phyloP scores from a whole-genome alignment of 1,140 invertebrate genomes.

The Nasonia longicornis region DNA sequence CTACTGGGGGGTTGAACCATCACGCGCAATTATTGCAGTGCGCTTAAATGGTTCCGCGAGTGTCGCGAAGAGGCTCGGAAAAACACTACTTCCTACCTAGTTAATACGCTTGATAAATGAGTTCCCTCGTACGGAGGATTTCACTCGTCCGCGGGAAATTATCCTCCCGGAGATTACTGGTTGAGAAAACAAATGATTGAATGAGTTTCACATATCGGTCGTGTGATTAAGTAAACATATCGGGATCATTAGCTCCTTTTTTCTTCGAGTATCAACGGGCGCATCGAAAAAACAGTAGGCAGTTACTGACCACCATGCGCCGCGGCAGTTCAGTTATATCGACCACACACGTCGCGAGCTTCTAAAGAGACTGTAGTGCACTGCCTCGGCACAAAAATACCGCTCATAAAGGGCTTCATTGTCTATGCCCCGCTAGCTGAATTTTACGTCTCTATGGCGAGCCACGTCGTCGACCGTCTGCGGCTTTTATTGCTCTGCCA shows the following conservation, averaged over 20 bases:
- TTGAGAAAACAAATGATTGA: conserved; percentile 2
- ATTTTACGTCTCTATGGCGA: not conserved
- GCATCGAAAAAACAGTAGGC: not conserved
- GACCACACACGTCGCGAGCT: not conserved
- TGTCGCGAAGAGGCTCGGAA: too few species aligned
- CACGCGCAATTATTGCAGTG: conserved; percentile 11
- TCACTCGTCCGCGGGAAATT: not conserved
- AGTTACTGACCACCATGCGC: not conserved
- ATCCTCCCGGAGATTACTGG: not conserved
- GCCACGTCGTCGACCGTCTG: not conserved
- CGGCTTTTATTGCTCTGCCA: not conserved
- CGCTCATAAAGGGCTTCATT: not conserved
- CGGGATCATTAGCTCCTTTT: not conserved
- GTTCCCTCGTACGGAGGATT: not conserved
- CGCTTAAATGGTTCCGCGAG: not conserved
- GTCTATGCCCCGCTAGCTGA: not conserved
- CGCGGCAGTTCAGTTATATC: not conserved
- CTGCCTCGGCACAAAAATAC: not conserved
- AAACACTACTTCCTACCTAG: too few species aligned
- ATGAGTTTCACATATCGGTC: not conserved
- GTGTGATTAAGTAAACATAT: not conserved
- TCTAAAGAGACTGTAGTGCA: not conserved
- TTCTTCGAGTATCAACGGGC: not conserved
- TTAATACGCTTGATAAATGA: too few species aligned
- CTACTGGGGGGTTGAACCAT: not conserved